These are phyloP conservation scores for Phortica magna DNA, from an alignment of 2,888 invertebrate species.

Conservation along the genomic window DNA sequence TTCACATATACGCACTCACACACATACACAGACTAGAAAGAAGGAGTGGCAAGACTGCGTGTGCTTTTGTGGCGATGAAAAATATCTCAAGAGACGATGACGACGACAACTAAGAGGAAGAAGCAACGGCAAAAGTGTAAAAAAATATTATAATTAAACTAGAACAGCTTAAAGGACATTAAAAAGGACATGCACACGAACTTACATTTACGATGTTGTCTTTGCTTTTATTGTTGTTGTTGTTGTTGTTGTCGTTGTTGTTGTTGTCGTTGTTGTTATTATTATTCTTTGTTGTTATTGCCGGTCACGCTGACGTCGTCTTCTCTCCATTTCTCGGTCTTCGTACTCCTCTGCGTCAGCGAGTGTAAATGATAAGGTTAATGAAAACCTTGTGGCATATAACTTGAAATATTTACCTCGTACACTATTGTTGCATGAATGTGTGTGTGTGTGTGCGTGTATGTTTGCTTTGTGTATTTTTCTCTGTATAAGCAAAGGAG, in stretches of 20 bases:
- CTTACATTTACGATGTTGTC: constrained; percentile 8
- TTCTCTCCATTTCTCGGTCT: constrained; percentile 57
- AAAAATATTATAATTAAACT: constrained; percentile 70
- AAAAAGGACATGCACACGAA: constrained; percentile 48
- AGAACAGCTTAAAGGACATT: constrained; percentile 68
- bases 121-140: constrained; percentile 8
- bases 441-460: constrained; percentile 26
- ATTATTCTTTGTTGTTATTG: constrained; percentile 46
- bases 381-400: constrained; percentile 74
- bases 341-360: constrained; percentile 50
- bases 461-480: constrained; percentile 37
- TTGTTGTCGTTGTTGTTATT: constrained; percentile 41
- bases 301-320: constrained; percentile 58
- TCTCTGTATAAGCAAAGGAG: constrained; percentile 63
- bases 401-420: constrained; percentile 71
- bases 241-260: constrained; percentile 46
- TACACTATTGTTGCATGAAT: constrained; percentile 54
- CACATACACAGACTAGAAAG: background rate
- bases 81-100: constrained; percentile 30
- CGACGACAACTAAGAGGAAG: constrained; percentile 14
- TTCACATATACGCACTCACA: constrained; percentile 9
- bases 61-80: constrained; percentile 42
- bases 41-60: constrained; percentile 53
- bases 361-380: constrained; percentile 73
- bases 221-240: constrained; percentile 25